A percentile compares a stretch with the other conserved stretches of the same genome.
These are phyloP conservation scores for Lasioglossum morio DNA, from an alignment of 2,888 invertebrate genomes.

Conservation along the genomic window DNA sequence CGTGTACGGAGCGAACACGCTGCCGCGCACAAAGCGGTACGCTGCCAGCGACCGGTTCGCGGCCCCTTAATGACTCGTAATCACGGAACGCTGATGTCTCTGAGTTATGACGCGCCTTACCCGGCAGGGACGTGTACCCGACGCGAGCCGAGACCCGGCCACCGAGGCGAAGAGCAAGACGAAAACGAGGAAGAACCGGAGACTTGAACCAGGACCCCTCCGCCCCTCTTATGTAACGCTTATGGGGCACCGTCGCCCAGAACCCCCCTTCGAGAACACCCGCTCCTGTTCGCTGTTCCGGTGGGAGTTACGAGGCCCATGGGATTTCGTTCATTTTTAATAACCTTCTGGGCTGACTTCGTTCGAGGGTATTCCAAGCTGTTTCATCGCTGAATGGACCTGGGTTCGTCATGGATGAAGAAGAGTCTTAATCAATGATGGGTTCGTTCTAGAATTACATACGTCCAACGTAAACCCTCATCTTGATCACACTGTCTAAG, in stretches of 20 bases:
- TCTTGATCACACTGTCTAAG: too few relatives aligned
- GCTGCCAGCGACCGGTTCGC: conserved; percentile 78
- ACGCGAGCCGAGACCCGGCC: conserved; percentile 18
- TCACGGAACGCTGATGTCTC: conserved; percentile 78
- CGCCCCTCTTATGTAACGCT: conserved; percentile 64
- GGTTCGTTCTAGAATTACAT: too few relatives aligned
- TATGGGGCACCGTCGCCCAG: conserved; percentile 39
- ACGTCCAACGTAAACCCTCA: too few relatives aligned
- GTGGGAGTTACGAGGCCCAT: conserved; percentile 66
- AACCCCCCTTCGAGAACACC: conserved; percentile 52
- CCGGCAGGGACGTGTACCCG: conserved; percentile 40
- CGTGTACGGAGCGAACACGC: conserved; percentile 24
- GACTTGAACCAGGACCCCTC: background rate
- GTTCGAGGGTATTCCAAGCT: background rate
- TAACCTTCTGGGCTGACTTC: background rate
- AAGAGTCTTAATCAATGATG: too few relatives aligned
- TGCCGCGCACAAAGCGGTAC: conserved; percentile 68
- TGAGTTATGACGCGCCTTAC: conserved; percentile 76
- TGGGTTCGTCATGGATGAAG: too few relatives aligned
- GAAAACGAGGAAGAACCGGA: conserved; percentile 30
- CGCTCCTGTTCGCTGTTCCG: conserved; percentile 46
- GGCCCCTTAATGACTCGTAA: conserved; percentile 79
- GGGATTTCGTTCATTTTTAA: background rate
- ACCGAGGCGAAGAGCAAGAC: conserved; percentile 10
- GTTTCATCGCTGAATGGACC: too few relatives aligned